phyloP scores from a whole-genome alignment of 2,113 vertebrate species.

The Sinocyclocheilus rhinocerous region DNA sequence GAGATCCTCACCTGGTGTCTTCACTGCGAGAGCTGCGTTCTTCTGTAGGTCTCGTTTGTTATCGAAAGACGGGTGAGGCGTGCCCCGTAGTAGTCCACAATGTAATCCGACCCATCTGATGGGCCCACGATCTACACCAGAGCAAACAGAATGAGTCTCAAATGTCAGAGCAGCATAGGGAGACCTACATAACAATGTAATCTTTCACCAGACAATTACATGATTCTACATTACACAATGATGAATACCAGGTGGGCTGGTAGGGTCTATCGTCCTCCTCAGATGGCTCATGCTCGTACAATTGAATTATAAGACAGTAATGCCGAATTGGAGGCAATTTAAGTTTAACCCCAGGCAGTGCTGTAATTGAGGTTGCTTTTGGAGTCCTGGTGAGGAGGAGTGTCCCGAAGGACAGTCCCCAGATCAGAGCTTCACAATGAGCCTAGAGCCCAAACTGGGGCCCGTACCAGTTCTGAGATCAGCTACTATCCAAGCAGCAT shows the following conservation, averaged over 20 bases:
- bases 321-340: slow-evolving; percentile 40
- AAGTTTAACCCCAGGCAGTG: slow-evolving; percentile 43
- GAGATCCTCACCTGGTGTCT: slow-evolving; percentile 37
- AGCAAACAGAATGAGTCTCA: slow-evolving; percentile 25
- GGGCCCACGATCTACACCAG: slow-evolving; percentile 90
- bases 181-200: slow-evolving; percentile 41
- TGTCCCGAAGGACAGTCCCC: slow-evolving; percentile 25
- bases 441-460: slow-evolving; percentile 33
- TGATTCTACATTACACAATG: slow-evolving; percentile 28
- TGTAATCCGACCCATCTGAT: slow-evolving; percentile 94
- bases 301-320: slow-evolving; percentile 45
- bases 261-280: slow-evolving; percentile 21
- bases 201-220: slow-evolving; percentile 44
- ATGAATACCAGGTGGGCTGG: slow-evolving; percentile 42
- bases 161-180: slow-evolving; percentile 21
- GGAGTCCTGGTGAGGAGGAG: slow-evolving; percentile 41
- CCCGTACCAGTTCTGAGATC: slow-evolving; percentile 48
- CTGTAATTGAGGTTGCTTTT: slow-evolving; percentile 41
- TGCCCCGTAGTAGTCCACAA: slow-evolving; percentile 97
- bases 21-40: slow-evolving; percentile 88
- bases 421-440: slow-evolving; percentile 34
- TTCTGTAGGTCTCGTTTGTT: slow-evolving; percentile 94
- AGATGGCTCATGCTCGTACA: slow-evolving; percentile 29
- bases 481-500: slow-evolving; percentile 40
- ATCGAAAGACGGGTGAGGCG: slow-evolving; percentile 88